These are phyloP conservation scores for Drosophila kanapiae DNA, from an alignment of 1,140 invertebrate species.

Conservation along the genomic window DNA sequence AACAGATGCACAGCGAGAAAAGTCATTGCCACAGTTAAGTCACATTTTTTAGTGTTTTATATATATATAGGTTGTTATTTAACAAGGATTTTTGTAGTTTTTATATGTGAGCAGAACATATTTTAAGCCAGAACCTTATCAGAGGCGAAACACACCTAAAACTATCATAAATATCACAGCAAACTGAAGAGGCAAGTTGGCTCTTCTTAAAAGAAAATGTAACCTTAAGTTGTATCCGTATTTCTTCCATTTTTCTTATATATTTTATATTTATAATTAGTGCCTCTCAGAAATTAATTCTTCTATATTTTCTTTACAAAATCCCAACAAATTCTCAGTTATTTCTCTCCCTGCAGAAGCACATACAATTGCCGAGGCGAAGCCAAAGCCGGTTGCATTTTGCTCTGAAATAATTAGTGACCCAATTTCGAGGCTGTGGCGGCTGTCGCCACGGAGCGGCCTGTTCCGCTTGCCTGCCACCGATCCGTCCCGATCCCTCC, in stretches of 20 bases:
- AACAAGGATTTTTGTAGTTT: not conserved
- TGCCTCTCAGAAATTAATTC: too few relatives aligned
- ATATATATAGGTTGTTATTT: not conserved
- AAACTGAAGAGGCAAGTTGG: not conserved
- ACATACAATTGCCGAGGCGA: constrained; percentile 13
- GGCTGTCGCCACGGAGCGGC: constrained; percentile 52
- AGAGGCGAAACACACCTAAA: not conserved
- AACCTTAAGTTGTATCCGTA: too few relatives aligned
- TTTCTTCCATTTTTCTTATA: too few relatives aligned
- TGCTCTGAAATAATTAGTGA: constrained; percentile 84
- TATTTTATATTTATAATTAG: not conserved
- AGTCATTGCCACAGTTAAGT: not conserved
- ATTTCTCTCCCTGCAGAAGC: constrained; percentile 30
- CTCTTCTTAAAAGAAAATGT: not conserved
- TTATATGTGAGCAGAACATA: too few relatives aligned
- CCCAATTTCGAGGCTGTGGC: constrained; percentile 70
- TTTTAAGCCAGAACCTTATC: too few relatives aligned
- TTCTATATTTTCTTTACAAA: not conserved
- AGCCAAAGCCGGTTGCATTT: constrained; percentile 70
- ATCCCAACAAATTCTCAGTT: not conserved
- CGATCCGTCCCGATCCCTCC: constrained; percentile 5
- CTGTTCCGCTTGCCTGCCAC: constrained; percentile 75
- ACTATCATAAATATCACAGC: not conserved
- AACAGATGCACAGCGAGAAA: constrained; percentile 20
- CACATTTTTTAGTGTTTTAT: not conserved